Evolutionary conservation across 2,797 vertebrate species (phyloP).

Genomic region (Ceryle rudis): DNA sequence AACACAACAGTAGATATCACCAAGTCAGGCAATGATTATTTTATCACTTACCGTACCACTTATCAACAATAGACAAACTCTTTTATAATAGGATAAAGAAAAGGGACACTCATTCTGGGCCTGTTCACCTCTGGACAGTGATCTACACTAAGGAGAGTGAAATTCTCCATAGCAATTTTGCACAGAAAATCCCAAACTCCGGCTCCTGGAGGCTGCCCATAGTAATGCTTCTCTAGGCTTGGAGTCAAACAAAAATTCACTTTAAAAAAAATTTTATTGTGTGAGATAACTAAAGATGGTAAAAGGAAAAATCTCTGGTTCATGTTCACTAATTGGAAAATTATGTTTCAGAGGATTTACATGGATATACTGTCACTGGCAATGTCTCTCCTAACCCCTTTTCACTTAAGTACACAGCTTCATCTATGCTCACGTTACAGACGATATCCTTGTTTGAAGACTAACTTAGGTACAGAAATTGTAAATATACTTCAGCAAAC

Average conservation of each 20-base stretch:
- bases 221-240: not conserved
- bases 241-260: not conserved
- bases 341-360: not conserved
- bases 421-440: not conserved
- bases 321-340: not conserved
- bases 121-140: not conserved
- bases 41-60: not conserved
- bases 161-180: not conserved
- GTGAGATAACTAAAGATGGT: not conserved
- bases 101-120: not conserved
- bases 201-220: rapidly evolving
- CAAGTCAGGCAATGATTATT: not conserved
- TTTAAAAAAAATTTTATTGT: not conserved
- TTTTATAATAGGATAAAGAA: not conserved
- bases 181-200: not conserved
- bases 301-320: not conserved
- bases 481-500: not conserved
- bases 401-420: not conserved
- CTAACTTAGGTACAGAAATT: not conserved
- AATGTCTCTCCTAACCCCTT: not conserved
- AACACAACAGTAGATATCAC: not conserved
- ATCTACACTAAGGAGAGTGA: not conserved
- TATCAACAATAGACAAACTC: not conserved
- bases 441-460: not conserved
- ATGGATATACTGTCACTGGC: not conserved